Evolutionary conservation across 1,140 invertebrate genomes (phyloP), one percentile per base, ranked within the genome.

Genomic region (Eriocheir sinensis): DNA sequence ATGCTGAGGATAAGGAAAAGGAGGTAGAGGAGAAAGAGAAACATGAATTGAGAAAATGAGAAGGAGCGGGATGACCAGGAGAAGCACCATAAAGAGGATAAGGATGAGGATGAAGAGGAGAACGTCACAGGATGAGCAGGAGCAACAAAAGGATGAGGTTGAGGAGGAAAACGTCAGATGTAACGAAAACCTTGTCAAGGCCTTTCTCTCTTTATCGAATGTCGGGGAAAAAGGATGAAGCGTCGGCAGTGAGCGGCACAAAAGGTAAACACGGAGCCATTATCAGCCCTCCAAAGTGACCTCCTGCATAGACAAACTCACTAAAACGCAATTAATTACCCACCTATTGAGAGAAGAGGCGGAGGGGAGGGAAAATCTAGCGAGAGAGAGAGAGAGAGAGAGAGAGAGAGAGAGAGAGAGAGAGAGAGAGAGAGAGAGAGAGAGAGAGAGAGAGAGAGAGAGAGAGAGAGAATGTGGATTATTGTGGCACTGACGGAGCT

Each of bases 251-350:
- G 21, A 4, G 60, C 60, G 60, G 27, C 60, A 72, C 60, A n/a
- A 72, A 72, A n/a, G 60, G 60, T n/a, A 72, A 72, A 72, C 60
- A 72, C 60, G n/a, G 60, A n/a, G n/a, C 60, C 60, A 72, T 72
- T 72, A 72, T n/a, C 60, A 21, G 60, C 60, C 60, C 60, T 72
- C 60, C 60, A 72, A 72, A 72, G 60, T 72, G 48, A 72, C 60
- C 60, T 72, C n/a, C 60, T 72, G 60, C 60, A 72, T 72, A 72
- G 60, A 72, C 60, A 72, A 72, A 72, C 60, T 72, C 53, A 60
- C 60, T 72, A 72, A 72, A 72, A 72, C 60, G 60, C 60, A 72
- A 72, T 72, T 72, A 72, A 72, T 72, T 72, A 72, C n/a, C 60
- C 60, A 72, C 60, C 60, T 72, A 72, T 72, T 72, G 60, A 72